Conservation (phyloP, 2,888 invertebrate genomes). For the Aphidoletes aphidimyza region DNA sequence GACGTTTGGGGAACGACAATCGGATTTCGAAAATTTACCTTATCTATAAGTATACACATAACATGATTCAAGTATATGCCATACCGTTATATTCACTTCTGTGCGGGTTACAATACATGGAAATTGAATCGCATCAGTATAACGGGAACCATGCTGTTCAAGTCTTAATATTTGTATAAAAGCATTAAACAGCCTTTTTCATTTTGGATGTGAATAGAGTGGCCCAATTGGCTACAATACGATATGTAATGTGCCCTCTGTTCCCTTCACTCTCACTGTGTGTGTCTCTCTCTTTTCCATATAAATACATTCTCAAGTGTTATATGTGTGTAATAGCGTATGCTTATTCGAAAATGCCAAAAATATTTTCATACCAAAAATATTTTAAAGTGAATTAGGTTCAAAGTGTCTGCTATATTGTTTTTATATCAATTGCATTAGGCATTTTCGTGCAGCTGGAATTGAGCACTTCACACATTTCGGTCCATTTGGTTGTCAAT, state of each 20-base stretch:
- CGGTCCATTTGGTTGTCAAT: background rate
- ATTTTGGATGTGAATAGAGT: background rate
- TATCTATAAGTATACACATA: constrained; percentile 45
- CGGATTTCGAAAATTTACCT: constrained; percentile 48
- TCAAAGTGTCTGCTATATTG: background rate
- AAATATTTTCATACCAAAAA: background rate
- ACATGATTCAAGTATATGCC: constrained; percentile 25
- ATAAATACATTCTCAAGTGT: background rate
- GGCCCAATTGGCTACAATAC: background rate
- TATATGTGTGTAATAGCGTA: background rate
- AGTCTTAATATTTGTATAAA: constrained; percentile 33
- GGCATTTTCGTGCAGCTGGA: background rate
- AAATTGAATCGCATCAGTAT: background rate
- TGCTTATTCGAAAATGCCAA: constrained; percentile 4
- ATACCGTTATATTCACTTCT: background rate
- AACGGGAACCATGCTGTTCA: background rate
- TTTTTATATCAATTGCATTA: constrained; percentile 36
- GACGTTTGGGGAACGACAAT: constrained; percentile 44
- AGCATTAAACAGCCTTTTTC: constrained; percentile 24
- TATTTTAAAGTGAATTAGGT: background rate
- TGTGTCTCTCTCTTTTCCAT: too few relatives aligned
- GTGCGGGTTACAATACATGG: background rate
- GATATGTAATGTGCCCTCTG: constrained; percentile 15
- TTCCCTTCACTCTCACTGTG: too few relatives aligned
- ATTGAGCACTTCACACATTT: background rate